These are phyloP conservation scores for Drosophila pallidifrons DNA, from an alignment of 1,140 invertebrate species.

Conservation along the genomic window DNA sequence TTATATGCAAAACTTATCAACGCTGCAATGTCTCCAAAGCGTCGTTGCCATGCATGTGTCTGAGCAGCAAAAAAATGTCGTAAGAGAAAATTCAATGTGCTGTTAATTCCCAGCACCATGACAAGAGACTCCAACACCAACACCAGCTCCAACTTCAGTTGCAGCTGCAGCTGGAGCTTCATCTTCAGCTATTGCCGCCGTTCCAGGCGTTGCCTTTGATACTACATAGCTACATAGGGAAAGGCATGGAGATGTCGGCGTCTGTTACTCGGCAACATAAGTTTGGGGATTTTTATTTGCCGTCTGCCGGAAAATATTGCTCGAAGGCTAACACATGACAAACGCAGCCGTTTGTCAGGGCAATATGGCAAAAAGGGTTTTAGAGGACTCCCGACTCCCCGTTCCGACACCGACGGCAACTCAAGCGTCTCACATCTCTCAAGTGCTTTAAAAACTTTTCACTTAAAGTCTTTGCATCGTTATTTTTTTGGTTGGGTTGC, in stretches of 20 bases:
- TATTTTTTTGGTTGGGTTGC: too few species aligned
- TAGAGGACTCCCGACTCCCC: not conserved
- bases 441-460: conserved; percentile 34
- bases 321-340: conserved; percentile 77
- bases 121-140: conserved; percentile 36
- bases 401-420: not conserved
- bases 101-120: conserved; percentile 73
- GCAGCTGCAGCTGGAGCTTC: conserved; percentile 8
- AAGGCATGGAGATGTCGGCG: conserved; percentile 5
- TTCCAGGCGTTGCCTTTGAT: conserved; percentile 22
- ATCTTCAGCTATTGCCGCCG: not conserved
- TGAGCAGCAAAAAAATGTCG: conserved; percentile 13
- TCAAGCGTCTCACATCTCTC: not conserved
- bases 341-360: conserved; percentile 79
- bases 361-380: conserved; percentile 41
- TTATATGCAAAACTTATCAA: conserved; percentile 83
- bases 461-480: conserved; percentile 53
- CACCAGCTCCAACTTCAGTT: conserved; percentile 18
- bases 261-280: conserved; percentile 67
- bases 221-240: conserved; percentile 5
- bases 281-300: conserved; percentile 82
- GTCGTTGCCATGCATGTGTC: conserved; percentile 71
- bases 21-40: conserved; percentile 73
- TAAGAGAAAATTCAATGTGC: conserved; percentile 56
- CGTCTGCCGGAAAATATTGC: conserved; percentile 76